These are phyloP conservation scores for Heterodera carotae DNA, from an alignment of 1,140 invertebrate genomes.

Conservation along the genomic window DNA sequence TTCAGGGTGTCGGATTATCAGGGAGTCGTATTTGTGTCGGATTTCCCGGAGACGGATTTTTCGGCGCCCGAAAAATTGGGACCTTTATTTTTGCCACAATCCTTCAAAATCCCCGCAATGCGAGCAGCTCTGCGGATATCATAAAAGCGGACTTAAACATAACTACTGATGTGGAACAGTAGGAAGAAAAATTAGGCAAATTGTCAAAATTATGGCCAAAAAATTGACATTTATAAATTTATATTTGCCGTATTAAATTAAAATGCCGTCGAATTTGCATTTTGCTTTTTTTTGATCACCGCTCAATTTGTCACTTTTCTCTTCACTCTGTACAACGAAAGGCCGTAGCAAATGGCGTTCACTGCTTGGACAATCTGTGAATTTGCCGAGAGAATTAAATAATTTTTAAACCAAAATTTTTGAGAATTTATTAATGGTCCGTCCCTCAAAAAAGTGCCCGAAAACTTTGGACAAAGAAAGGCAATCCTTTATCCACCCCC, in stretches of 20 bases:
- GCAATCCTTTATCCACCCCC: background rate
- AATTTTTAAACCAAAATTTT: background rate
- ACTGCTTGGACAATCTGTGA: slow-evolving; percentile 39
- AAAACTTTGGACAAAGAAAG: background rate
- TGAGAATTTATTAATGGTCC: background rate
- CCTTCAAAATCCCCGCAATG: too few relatives aligned
- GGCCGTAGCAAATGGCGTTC: slow-evolving; percentile 39
- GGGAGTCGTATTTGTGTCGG: too few relatives aligned
- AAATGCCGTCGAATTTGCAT: background rate
- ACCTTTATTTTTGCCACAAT: too few relatives aligned
- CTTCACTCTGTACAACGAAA: slow-evolving; percentile 38
- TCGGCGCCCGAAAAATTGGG: too few relatives aligned
- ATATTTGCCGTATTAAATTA: too few relatives aligned
- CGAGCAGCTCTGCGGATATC: too few relatives aligned
- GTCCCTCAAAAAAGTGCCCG: background rate
- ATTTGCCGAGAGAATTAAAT: too few relatives aligned
- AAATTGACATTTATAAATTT: background rate
- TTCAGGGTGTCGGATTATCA: too few relatives aligned
- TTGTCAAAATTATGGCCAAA: background rate
- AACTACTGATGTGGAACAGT: too few relatives aligned
- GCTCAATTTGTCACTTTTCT: background rate
- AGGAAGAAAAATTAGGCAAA: too few relatives aligned
- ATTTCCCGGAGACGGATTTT: too few relatives aligned
- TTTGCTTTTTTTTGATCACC: background rate
- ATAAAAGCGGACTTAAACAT: too few relatives aligned